Percentiles rank a stretch among this genome's conserved stretches.
Evolutionary conservation across 2,113 vertebrate species (phyloP).

Genomic region (Dromaius novaehollandiae): DNA sequence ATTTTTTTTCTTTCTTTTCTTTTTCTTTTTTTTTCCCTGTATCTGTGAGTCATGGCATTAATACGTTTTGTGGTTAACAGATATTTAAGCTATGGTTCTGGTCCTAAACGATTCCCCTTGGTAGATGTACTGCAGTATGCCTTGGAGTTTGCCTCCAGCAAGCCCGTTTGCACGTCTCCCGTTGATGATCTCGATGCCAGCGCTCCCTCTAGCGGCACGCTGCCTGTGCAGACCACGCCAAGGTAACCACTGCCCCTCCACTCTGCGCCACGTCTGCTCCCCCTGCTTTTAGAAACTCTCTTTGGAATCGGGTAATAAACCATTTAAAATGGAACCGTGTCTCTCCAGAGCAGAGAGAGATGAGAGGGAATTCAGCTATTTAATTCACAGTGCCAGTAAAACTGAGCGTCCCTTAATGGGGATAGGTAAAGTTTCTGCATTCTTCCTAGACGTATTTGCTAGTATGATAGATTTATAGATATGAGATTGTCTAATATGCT

Average conservation of each 20-base stretch:
- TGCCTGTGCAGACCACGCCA: constrained; percentile 78
- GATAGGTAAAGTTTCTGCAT: not conserved
- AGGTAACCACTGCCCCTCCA: constrained; percentile 74
- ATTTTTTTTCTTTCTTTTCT: not conserved
- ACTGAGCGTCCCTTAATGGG: accelerated
- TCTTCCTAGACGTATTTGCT: not conserved
- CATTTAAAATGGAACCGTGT: not conserved
- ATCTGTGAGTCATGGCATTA: constrained; percentile 44
- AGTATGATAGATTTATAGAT: accelerated
- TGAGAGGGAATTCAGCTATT: not conserved
- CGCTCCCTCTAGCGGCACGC: constrained; percentile 81
- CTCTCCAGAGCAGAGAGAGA: not conserved
- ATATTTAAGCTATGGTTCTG: constrained; percentile 97
- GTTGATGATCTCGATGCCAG: constrained; percentile 91
- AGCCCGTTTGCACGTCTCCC: constrained; percentile 94
- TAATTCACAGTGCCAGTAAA: not conserved
- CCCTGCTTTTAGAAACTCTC: not conserved
- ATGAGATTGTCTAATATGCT: not conserved
- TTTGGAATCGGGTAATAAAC: not conserved
- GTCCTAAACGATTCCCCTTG: constrained; percentile 97
- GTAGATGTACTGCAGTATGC: constrained; percentile 98
- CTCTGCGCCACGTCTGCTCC: not conserved
- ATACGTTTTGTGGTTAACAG: constrained; percentile 78
- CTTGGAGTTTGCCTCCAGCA: constrained; percentile 98
- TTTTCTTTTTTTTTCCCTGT: not conserved